Base-by-base conservation (phyloP, 2,797 vertebrate species). In the Rhinichthys osculus region DNA sequence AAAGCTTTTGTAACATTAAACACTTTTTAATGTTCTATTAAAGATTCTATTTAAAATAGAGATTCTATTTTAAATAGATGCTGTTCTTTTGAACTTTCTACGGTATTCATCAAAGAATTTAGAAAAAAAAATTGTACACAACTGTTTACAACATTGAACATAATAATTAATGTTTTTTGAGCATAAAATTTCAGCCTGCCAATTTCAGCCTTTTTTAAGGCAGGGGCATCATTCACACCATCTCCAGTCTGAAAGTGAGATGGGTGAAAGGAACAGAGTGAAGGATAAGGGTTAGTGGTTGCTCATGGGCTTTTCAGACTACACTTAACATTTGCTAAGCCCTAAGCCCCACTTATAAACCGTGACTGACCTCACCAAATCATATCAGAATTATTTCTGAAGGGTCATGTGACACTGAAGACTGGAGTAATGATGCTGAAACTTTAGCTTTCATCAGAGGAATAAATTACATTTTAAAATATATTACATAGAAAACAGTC, bases 131-230 rank as follows among this genome's bases (percentile, higher is more conserved):
- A 44, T 10, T 44, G 38, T 38, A 44, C 42, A 44, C 42, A 44
- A 44, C 42, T 44, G 42, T 11, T 44, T 44, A 44, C 10, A 3
- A 44, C 42, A 44, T 42, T 42, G 42, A 42, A 42, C 3, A 42
- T 42, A 42, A 42, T 3, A 42, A 42, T 3, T 0, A 42, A 11
- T 42, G 9, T 42, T 42, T 42, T 42, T 42, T 2, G 2, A 42
- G 10, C 9, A 42, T 11, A 42, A 42, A 42, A 42, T 42, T 27
- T 27, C 10, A 44, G 42, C 42, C 38, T 38, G 84, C 98, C 98
- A 0, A 99, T 99, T 93, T 99, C 98, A 0, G 98, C 98, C 90
- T 99, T 99, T 94, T 99, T 99, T 92, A 99, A 93, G 19, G 98
- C 98, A 0, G 98, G 98, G 3, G 98, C 98, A 0, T 99, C 98